Conservation (phyloP, 2,888 invertebrate genomes). For the Lamproptera curius region DNA sequence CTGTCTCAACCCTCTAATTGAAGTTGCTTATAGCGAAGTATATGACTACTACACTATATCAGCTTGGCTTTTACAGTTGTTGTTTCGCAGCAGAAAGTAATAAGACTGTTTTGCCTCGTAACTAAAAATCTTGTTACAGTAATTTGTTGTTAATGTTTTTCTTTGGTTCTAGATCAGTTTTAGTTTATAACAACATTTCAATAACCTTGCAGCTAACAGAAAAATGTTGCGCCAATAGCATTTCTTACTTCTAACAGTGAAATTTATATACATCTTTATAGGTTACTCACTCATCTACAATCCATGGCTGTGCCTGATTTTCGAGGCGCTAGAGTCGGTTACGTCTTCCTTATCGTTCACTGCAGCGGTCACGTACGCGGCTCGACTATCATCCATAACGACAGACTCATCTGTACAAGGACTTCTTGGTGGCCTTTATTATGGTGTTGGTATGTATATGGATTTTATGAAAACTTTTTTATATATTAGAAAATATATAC, state of each 20-base stretch:
- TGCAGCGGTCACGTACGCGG: constrained; percentile 87
- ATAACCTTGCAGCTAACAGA: no score
- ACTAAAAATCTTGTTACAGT: background rate
- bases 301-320: constrained; percentile 86
- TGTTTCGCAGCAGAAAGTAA: no score
- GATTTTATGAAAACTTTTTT: background rate
- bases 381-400: constrained; percentile 83
- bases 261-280: no score
- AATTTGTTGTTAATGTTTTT: background rate
- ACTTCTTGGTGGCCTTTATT: constrained; percentile 87
- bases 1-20: no score
- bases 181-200: no score
- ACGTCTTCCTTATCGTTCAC: constrained; percentile 87
- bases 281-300: constrained; percentile 87
- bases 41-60: no score
- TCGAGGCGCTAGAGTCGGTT: constrained; percentile 87
- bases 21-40: no score
- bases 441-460: constrained; percentile 82
- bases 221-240: no score
- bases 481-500: no score
- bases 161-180: no score
- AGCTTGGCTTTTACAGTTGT: no score
- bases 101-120: background rate
- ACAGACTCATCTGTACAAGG: constrained; percentile 88
- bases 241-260: no score